Evolutionary conservation across 1,140 invertebrate species (phyloP).

Genomic region (Anthonomus grandis): DNA sequence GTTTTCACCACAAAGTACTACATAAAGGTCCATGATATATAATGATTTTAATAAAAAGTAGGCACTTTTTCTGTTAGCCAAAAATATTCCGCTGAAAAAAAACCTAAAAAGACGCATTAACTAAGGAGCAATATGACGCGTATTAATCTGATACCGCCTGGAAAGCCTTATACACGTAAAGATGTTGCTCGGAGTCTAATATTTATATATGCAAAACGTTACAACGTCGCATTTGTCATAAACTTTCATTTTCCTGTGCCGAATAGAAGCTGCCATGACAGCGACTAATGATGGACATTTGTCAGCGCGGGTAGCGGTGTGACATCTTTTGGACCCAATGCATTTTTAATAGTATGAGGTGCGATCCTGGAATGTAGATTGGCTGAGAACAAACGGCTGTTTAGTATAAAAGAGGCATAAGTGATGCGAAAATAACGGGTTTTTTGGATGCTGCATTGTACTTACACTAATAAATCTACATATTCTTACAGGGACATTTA

Average conservation of each 20-base stretch:
- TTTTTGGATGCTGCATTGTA: no score
- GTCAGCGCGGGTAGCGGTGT: conserved; percentile 31
- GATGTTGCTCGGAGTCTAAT: conserved; percentile 40
- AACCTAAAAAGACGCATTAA: conserved; percentile 6
- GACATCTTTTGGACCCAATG: conserved; percentile 36
- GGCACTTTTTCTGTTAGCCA: not conserved
- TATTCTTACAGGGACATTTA: no score
- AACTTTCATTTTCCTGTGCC: conserved; percentile 44
- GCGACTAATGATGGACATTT: conserved; percentile 39
- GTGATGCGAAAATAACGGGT: not conserved
- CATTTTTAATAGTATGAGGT: conserved; percentile 28
- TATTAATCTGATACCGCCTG: conserved; percentile 33
- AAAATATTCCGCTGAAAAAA: not conserved
- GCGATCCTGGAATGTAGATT: conserved; percentile 19
- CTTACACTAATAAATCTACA: no score
- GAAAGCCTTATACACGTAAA: conserved; percentile 35
- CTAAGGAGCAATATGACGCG: conserved; percentile 22
- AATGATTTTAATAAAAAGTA: no score
- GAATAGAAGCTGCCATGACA: conserved; percentile 36
- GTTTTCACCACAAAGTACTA: no score
- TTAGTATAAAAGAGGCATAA: no score
- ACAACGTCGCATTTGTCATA: conserved; percentile 42
- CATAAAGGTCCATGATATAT: no score
- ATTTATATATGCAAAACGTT: conserved; percentile 45
- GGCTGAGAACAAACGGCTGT: no score